phyloP scores from a whole-genome alignment of 2,888 invertebrate genomes.

The Apamea crenata region DNA sequence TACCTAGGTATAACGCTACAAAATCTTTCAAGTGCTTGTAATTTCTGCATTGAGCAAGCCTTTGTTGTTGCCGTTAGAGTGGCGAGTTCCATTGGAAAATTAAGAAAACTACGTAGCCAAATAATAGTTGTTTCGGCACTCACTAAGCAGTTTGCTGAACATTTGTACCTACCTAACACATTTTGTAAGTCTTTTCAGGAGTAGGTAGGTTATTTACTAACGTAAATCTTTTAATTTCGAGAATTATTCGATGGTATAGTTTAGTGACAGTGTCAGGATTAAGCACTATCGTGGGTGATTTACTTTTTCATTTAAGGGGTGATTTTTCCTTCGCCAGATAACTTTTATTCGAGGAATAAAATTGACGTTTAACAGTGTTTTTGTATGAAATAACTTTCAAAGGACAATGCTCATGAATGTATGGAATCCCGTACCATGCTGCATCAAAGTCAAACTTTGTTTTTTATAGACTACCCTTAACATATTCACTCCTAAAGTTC shows the following conservation, averaged over 20 bases:
- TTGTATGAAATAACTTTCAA: no score
- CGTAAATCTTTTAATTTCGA: neutral
- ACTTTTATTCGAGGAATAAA: no score
- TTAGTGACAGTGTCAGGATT: neutral
- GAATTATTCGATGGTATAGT: neutral
- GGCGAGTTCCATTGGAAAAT: neutral
- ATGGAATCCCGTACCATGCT: no score
- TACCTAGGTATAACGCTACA: neutral
- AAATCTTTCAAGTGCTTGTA: neutral
- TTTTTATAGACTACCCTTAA: no score
- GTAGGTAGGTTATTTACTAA: neutral
- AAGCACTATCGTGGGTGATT: neutral
- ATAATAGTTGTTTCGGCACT: neutral
- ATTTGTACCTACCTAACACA: neutral
- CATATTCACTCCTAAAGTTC: no score
- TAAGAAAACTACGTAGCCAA: neutral
- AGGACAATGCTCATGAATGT: no score
- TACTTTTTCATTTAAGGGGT: neutral
- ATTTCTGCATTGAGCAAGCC: neutral
- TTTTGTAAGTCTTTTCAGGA: conserved; percentile 1
- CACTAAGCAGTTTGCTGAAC: neutral
- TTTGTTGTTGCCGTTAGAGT: conserved; percentile 4
- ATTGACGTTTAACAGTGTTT: no score
- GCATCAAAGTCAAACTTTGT: no score
- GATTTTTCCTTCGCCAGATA: no score